Evolutionary conservation across 2,113 vertebrate genomes (phyloP).

Genomic region (Puntigrus tetrazona): DNA sequence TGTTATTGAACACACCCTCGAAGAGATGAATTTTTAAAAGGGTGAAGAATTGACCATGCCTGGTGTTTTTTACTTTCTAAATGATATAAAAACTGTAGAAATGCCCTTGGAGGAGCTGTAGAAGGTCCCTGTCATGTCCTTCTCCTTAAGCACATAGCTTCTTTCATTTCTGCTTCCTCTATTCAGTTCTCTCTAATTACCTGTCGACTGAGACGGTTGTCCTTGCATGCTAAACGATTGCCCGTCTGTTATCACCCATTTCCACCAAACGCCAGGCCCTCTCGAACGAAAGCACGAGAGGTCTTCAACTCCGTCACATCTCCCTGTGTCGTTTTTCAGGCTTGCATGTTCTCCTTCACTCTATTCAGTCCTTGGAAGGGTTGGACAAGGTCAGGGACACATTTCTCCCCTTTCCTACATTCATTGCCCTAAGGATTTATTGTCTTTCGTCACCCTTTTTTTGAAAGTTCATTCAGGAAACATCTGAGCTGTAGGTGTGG

Average conservation of each 20-base stretch:
- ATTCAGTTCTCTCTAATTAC: conserved; percentile 17
- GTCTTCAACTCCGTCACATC: neutral
- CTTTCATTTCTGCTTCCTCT: conserved; percentile 2
- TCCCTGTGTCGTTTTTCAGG: conserved; percentile 10
- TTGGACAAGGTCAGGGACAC: neutral
- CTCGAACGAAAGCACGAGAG: neutral
- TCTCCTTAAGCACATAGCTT: neutral
- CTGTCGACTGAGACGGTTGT: conserved; percentile 29
- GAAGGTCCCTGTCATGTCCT: conserved; percentile 11
- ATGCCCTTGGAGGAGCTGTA: neutral
- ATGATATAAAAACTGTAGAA: neutral
- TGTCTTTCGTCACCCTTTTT: conserved; percentile 12
- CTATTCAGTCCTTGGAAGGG: neutral
- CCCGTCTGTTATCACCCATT: conserved; percentile 34
- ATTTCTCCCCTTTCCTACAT: conserved; percentile 7
- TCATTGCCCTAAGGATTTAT: conserved; percentile 18
- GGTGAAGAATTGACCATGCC: neutral
- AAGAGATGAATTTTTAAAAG: neutral
- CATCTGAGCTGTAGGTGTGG: conserved; percentile 10
- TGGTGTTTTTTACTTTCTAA: neutral
- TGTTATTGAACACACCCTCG: neutral
- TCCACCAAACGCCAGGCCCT: neutral
- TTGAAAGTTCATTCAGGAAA: conserved; percentile 14
- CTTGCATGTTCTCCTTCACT: neutral
- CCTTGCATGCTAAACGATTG: neutral